phyloP scores from a whole-genome alignment of 2,797 vertebrate species.

The Babyrousa celebensis region DNA sequence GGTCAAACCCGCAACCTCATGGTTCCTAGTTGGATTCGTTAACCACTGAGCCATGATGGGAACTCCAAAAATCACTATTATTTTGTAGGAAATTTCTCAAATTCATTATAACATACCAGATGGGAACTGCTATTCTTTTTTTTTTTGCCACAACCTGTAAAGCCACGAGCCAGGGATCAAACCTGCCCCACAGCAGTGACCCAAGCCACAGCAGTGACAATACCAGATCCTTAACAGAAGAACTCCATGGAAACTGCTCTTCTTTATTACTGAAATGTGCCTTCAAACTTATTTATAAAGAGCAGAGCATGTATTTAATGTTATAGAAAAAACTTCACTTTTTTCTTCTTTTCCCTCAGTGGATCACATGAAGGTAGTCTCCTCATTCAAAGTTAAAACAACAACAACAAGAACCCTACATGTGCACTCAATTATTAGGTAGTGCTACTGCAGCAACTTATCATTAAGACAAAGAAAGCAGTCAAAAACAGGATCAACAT shows the following conservation, averaged over 20 bases:
- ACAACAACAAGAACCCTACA: background rate
- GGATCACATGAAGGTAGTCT: slow-evolving; percentile 13
- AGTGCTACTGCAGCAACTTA: background rate
- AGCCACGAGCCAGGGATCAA: too few species aligned
- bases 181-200: too few species aligned
- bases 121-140: background rate
- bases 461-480: background rate
- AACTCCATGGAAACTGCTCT: background rate
- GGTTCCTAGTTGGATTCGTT: too few species aligned
- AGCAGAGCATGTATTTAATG: slow-evolving; percentile 32
- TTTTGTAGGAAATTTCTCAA: slow-evolving; percentile 19
- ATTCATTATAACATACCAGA: background rate
- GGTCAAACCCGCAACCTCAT: too few species aligned
- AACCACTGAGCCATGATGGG: too few species aligned
- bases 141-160: too few species aligned
- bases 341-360: slow-evolving; percentile 33
- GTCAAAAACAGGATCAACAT: background rate
- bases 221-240: too few species aligned
- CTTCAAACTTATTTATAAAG: slow-evolving; percentile 22
- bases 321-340: slow-evolving; percentile 30
- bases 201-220: too few species aligned
- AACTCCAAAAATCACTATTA: background rate
- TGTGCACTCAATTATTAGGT: background rate
- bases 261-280: slow-evolving; percentile 26
- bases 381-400: slow-evolving; percentile 25